Percentiles rank a stretch among this genome's conserved stretches.
Conservation (phyloP, 1,140 invertebrate species). For the Papilio machaon region DNA sequence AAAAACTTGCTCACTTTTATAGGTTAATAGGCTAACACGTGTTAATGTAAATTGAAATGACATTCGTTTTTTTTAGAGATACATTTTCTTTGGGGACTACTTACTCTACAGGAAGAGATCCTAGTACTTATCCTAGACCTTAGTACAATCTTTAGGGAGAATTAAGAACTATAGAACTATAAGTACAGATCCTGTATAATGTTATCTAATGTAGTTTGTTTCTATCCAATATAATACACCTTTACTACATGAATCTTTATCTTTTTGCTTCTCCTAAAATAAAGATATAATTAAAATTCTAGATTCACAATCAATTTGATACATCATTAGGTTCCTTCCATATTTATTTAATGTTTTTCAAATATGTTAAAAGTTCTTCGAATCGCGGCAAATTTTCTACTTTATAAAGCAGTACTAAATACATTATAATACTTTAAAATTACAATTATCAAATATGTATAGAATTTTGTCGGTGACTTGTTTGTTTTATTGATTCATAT, state of each 20-base stretch:
- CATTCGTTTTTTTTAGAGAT: neutral
- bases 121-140: too few relatives aligned
- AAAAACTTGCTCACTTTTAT: slow-evolving; percentile 7
- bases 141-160: too few relatives aligned
- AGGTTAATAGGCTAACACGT: neutral
- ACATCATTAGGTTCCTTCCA: neutral
- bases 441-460: neutral
- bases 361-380: neutral
- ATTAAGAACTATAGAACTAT: too few relatives aligned
- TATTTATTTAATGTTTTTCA: neutral
- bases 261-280: neutral
- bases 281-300: neutral
- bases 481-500: neutral
- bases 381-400: neutral
- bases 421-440: neutral
- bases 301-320: neutral
- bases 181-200: too few relatives aligned
- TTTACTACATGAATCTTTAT: too few relatives aligned
- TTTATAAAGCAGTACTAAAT: neutral
- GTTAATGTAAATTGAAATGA: neutral
- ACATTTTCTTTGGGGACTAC: neutral
- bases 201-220: too few relatives aligned
- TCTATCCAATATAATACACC: too few relatives aligned
- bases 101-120: neutral
- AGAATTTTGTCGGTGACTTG: neutral